Base-by-base conservation (phyloP, 2,888 invertebrate genomes). In the Drosophila mulleri region DNA sequence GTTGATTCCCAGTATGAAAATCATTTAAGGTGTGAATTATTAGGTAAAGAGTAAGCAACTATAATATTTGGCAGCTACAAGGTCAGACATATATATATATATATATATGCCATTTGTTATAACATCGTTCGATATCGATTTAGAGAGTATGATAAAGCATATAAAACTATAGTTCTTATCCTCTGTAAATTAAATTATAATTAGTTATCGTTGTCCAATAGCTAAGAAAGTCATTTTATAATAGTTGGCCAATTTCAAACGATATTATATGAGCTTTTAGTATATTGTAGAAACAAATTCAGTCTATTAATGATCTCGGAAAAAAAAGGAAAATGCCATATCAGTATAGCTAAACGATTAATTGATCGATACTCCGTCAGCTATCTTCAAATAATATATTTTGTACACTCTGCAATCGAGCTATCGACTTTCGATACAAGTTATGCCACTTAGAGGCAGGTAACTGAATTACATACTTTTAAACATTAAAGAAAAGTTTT, bases 21-120 rank as follows among this genome's bases (percentile, higher is more conserved):
- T 29, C n/a, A 39, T 58, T n/a, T 29, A 61, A 61, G 54, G 54
- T 44, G 54, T 54, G 62, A 37, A 54, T 54, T 42, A 11, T 9
- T 14, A 20, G 20, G 32, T 9, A 44, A 32, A 16, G 14, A 12
- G 20, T 9, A 35, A 18, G 20, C 16, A 37, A 26, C 4, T n/a
- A 29, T 7, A 29, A 8, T 29, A 35, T 41, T 16, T 18, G 11
- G 18, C 1, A 18, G 7, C 59, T 6, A 37, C 41, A 61, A 52
- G 52, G 60, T 41, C 32, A 32, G 14, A 11, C 3, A 26, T 26
- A 26, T 1, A 26, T 5, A 26, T 26, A 5, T 7, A 26, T 26
- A 26, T 1, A 26, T 5, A 26, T 26, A 5, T 7, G 7, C 6
- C 20, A 23, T 23, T 2, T 23, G 20, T 26, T 26, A 23, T 9